These are phyloP conservation scores for Hemichromis elongatus DNA, from an alignment of 2,113 vertebrate species.

Conservation along the genomic window DNA sequence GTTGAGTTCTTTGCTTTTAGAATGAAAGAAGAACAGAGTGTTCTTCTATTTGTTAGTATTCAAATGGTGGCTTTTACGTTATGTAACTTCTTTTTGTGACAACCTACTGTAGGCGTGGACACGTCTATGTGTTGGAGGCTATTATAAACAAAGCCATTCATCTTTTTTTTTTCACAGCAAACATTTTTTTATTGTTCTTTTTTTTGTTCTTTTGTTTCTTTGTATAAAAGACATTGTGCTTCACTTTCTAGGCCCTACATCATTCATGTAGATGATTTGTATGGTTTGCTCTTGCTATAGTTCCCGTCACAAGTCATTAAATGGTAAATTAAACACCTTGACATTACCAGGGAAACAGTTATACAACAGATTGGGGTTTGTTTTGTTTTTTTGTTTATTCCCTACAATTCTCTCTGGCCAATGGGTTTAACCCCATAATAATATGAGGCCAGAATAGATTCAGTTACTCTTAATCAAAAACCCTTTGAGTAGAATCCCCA, in stretches of 20 bases:
- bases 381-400: not conserved
- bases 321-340: not conserved
- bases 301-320: not conserved
- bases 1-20: not conserved
- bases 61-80: slow-evolving; percentile 23
- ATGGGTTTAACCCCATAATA: slow-evolving; percentile 18
- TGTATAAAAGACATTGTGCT: not conserved
- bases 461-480: not conserved
- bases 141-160: slow-evolving; percentile 39
- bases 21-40: no score
- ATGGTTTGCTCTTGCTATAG: not conserved
- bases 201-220: not conserved
- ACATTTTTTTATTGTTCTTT: not conserved
- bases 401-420: slow-evolving; percentile 1
- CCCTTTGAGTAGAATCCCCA: not conserved
- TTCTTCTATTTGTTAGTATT: slow-evolving; percentile 26
- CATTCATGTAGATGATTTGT: not conserved
- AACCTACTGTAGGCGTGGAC: not conserved
- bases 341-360: slow-evolving; percentile 14
- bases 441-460: not conserved
- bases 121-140: slow-evolving; percentile 20
- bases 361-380: not conserved
- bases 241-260: not conserved
- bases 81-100: slow-evolving; percentile 30
- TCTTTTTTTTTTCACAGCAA: not conserved